A percentile compares a stretch with the other conserved stretches of the same genome.
These are phyloP conservation scores for Simalia tracyae DNA, from an alignment of 2,797 vertebrate genomes.

Conservation along the genomic window DNA sequence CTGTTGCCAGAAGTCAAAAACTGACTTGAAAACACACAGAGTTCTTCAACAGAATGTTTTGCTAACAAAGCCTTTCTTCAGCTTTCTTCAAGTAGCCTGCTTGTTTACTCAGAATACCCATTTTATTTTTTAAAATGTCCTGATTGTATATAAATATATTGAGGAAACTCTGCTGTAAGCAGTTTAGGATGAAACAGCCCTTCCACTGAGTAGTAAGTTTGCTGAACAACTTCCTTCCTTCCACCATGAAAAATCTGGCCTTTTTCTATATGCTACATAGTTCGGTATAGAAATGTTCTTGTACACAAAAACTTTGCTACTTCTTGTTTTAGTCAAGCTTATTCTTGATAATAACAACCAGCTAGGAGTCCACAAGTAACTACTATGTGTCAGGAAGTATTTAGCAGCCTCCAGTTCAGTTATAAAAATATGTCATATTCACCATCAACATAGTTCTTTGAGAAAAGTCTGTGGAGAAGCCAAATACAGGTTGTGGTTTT, in stretches of 20 bases:
- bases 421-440: neutral
- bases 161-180: fast-evolving
- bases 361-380: neutral
- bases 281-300: neutral
- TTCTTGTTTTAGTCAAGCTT: neutral
- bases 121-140: neutral
- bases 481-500: neutral
- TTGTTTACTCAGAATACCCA: neutral
- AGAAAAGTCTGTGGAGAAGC: neutral
- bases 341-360: neutral
- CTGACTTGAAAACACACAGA: neutral
- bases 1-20: neutral
- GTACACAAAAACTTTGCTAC: neutral
- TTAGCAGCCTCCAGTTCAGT: neutral
- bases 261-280: neutral
- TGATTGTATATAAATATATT: neutral
- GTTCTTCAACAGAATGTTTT: neutral
- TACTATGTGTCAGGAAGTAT: neutral
- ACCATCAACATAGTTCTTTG: neutral
- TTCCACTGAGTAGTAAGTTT: neutral
- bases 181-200: neutral
- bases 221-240: neutral
- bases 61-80: neutral
- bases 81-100: neutral
- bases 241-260: neutral